Percentiles rank a stretch among this genome's conserved stretches.
Evolutionary conservation across 2,113 vertebrate genomes (phyloP).

Genomic region (Vireo altiloquus): DNA sequence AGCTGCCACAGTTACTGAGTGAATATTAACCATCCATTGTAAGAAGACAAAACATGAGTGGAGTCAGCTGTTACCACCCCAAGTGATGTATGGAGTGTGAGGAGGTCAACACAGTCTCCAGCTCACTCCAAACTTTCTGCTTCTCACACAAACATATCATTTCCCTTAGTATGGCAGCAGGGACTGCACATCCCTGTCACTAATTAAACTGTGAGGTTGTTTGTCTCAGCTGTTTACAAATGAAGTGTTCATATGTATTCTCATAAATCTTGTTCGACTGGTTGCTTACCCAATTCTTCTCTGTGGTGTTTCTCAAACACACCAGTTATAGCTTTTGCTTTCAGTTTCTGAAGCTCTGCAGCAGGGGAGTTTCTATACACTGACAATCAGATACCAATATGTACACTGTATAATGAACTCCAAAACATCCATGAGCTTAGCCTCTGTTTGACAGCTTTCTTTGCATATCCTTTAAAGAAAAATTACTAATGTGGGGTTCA

Average conservation of each 20-base stretch:
- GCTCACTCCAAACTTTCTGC: neutral
- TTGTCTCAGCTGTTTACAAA: neutral
- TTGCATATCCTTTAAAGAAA: neutral
- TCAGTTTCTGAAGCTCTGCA: neutral
- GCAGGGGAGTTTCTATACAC: neutral
- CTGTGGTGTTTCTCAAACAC: neutral
- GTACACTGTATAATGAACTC: neutral
- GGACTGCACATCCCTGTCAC: neutral
- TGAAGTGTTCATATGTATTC: neutral
- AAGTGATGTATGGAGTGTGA: neutral
- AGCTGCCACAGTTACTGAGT: neutral
- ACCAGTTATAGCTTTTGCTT: neutral
- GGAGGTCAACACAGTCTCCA: neutral
- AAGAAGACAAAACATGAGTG: neutral
- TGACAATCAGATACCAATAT: neutral
- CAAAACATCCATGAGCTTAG: neutral
- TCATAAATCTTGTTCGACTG: neutral
- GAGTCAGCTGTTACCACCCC: neutral
- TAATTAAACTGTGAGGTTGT: neutral
- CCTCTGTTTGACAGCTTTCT: neutral
- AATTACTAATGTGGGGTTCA: neutral
- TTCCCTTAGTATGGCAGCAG: neutral
- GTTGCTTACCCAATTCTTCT: neutral
- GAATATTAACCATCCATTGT: neutral
- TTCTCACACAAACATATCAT: neutral